Evolutionary conservation across 2,888 invertebrate genomes (phyloP).

Genomic region (Chalcosyrphus nemorum): DNA sequence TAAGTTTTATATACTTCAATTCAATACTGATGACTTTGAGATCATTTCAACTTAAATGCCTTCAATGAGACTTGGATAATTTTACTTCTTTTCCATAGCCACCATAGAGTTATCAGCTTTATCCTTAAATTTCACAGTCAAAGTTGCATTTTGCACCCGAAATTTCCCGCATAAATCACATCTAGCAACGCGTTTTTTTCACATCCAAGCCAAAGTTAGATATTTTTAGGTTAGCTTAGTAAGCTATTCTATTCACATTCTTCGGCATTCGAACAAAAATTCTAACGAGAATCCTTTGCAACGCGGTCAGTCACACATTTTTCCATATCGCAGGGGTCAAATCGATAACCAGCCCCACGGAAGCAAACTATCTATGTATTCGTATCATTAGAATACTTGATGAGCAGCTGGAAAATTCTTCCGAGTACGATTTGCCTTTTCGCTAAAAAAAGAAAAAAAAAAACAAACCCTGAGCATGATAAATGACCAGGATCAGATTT

Average conservation of each 20-base stretch:
- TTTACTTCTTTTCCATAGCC: too few species aligned
- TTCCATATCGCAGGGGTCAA: background rate
- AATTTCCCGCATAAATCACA: conserved; percentile 1
- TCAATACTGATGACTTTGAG: too few species aligned
- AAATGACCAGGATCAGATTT: conserved; percentile 62
- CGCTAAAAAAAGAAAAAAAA: conserved; percentile 22
- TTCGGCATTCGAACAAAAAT: background rate
- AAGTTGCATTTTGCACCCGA: too few species aligned
- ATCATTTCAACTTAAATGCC: too few species aligned
- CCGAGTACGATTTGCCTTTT: conserved; percentile 46
- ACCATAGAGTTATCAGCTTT: too few species aligned
- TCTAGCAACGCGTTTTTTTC: background rate
- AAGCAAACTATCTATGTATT: too few species aligned
- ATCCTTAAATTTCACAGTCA: too few species aligned
- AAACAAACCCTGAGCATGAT: conserved; percentile 60
- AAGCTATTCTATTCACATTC: background rate
- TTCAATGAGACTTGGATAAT: too few species aligned
- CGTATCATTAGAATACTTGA: conserved; percentile 69
- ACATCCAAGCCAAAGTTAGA: background rate
- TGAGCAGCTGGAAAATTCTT: conserved; percentile 58
- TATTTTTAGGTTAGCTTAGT: background rate
- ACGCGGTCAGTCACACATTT: background rate
- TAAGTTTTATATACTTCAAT: too few species aligned
- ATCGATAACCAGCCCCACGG: conserved; percentile 31
- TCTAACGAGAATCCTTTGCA: background rate